phyloP scores from a whole-genome alignment of 2,888 invertebrate species.

The Drosophila stalkeri region DNA sequence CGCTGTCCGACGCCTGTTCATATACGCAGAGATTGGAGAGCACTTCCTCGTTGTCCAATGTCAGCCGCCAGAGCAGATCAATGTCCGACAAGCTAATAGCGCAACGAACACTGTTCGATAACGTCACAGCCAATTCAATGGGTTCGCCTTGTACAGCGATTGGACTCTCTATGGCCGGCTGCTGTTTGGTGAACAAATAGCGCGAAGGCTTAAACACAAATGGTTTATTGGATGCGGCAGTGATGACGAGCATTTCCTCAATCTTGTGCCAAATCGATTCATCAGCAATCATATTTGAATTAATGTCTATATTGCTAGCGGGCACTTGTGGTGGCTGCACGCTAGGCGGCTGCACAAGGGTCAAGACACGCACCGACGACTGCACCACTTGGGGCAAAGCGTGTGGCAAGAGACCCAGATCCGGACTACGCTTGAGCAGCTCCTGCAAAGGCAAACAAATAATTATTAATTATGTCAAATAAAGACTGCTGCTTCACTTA shows the following conservation, averaged over 20 bases:
- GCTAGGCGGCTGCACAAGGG: constrained; percentile 80
- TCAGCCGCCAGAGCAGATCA: constrained; percentile 84
- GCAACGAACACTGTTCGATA: constrained; percentile 87
- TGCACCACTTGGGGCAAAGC: constrained; percentile 91
- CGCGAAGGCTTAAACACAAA: constrained; percentile 92
- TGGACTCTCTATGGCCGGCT: constrained; percentile 89
- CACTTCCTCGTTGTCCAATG: constrained; percentile 84
- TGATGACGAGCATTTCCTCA: constrained; percentile 91
- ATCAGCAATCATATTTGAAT: constrained; percentile 84
- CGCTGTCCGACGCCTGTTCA: constrained; percentile 78
- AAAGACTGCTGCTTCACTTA: constrained; percentile 82
- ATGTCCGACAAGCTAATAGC: constrained; percentile 84
- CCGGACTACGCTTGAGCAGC: constrained; percentile 80
- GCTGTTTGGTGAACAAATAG: constrained; percentile 89
- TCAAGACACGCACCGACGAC: constrained; percentile 89
- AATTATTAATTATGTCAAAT: no score
- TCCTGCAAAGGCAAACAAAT: constrained; percentile 65
- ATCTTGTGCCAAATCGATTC: constrained; percentile 89
- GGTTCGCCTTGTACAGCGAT: constrained; percentile 92
- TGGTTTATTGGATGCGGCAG: constrained; percentile 88
- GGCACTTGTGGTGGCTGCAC: constrained; percentile 76
- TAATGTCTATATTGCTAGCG: constrained; percentile 83
- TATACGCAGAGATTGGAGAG: constrained; percentile 85
- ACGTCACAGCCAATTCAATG: constrained; percentile 88
- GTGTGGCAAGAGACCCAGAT: constrained; percentile 87